These are phyloP conservation scores for Alcedo atthis DNA, from an alignment of 2,797 vertebrate genomes.

Conservation along the genomic window DNA sequence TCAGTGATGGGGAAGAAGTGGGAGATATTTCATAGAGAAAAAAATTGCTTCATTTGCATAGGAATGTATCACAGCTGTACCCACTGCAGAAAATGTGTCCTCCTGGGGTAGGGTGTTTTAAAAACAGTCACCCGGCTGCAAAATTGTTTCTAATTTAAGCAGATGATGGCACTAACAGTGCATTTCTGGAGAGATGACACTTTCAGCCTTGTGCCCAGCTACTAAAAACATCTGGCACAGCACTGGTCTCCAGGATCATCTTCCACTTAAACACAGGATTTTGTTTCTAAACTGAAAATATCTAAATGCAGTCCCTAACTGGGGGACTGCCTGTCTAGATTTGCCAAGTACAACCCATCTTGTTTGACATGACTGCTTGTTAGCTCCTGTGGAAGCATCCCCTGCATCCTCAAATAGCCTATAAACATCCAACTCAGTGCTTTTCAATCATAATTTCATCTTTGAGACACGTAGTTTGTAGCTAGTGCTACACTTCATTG, in stretches of 20 bases:
- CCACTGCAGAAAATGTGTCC: background rate
- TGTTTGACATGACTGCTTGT: background rate
- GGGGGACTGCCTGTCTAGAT: background rate
- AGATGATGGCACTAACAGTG: background rate
- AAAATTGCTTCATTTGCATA: slow-evolving; percentile 52
- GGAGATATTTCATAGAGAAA: slow-evolving; percentile 28
- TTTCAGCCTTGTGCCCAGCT: background rate
- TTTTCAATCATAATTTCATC: background rate
- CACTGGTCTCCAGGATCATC: background rate
- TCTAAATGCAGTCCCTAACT: background rate
- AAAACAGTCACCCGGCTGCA: background rate
- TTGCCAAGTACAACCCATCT: background rate
- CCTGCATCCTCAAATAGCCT: background rate
- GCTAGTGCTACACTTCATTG: background rate
- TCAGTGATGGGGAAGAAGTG: background rate
- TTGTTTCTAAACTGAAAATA: background rate
- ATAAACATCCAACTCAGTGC: background rate
- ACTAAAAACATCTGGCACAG: background rate
- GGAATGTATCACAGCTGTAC: slow-evolving; percentile 53
- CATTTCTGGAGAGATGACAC: background rate
- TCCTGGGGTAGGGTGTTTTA: background rate
- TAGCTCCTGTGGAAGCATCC: background rate
- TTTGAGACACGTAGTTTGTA: background rate
- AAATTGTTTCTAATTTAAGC: background rate
- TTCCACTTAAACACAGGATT: background rate